Evolutionary conservation across 1,140 invertebrate genomes (phyloP), one percentile per base, ranked within the genome.

Genomic region (Zaprionus kolodkinae): DNA sequence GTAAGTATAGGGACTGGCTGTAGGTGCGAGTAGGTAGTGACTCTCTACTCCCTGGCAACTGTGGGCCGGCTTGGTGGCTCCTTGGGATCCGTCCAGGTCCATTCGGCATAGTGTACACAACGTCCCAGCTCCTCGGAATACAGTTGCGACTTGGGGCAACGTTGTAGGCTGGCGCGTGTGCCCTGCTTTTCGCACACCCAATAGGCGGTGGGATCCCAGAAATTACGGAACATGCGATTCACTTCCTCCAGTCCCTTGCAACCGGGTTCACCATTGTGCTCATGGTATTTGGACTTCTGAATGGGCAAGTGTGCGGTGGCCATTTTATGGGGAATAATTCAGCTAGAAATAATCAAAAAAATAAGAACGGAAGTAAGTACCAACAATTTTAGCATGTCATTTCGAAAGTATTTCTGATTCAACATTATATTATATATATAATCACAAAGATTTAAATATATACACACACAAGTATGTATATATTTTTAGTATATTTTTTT

Each of bases 181-280:
- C 91, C 91, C 63, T 85, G 85, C 71, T 68, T 83, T 3, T 91
- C 91, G 63, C 91, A 92, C 55, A 85, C 76, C 91, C 91, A 92
- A 69, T 90, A 92, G 0, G 85, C 76, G 5, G 91, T 92, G 21
- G 91, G 91, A 79, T 92, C 91, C 91, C 91, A 92, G 71, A 85
- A 92, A 40, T 92, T 87, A 6, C 91, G 85, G 62, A 91, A 92
- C 82, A 91, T 87, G 59, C 81, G 80, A 55, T 92, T 91, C 45
- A 92, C 57, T 56, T 92, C 91, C 9, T 91, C 91, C 45, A 88
- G 69, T 6, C 89, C 90, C 50, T 91, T 76, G 61, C 91, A 92
- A 33, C 91, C 91, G 38, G 91, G 91, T 27, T 92, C 91, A 33
- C 91, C 91, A 54, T 85, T 81, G 52, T 92, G 84, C 25, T 90